Conservation (phyloP, 1,140 invertebrate genomes). For the Hylyphantes graminicola region DNA sequence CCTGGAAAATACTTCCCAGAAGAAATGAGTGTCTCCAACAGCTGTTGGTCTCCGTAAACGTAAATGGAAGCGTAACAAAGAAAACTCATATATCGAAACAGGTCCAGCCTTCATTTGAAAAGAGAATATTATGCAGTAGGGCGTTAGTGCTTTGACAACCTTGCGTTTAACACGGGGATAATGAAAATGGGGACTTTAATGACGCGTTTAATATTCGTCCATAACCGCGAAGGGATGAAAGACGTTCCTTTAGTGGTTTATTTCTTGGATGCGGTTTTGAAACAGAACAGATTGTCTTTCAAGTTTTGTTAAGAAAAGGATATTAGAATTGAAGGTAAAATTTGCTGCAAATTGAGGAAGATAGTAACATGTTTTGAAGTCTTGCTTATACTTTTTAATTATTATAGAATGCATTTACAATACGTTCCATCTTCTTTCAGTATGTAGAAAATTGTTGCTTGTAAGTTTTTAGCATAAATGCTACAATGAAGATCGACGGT, state of each 20-base stretch:
- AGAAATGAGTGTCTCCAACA: conserved; percentile 11
- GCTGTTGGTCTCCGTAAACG: neutral
- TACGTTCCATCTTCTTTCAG: too few species aligned
- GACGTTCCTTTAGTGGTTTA: conserved; percentile 22
- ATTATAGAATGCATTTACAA: too few species aligned
- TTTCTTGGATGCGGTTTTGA: too few species aligned
- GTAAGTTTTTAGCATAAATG: too few species aligned
- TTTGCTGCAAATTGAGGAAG: too few species aligned
- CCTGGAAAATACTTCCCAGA: neutral
- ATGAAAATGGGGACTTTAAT: conserved; percentile 37
- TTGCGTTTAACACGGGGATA: conserved; percentile 18
- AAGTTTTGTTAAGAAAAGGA: too few species aligned
- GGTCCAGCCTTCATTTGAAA: neutral
- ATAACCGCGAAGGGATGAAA: conserved; percentile 17
- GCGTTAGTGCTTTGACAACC: conserved; percentile 28
- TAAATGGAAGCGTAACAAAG: conserved; percentile 8
- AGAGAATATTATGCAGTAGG: neutral
- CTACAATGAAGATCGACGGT: too few species aligned
- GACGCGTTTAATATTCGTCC: conserved; percentile 27
- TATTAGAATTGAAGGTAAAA: too few species aligned
- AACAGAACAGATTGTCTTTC: too few species aligned
- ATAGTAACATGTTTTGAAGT: too few species aligned
- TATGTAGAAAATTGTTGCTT: too few species aligned
- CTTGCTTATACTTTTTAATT: too few species aligned
- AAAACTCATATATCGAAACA: conserved; percentile 17